A percentile compares a stretch with the other conserved stretches of the same genome.
Evolutionary conservation across 2,797 vertebrate genomes (phyloP).

Genomic region (Lepilemur septentrionalis): DNA sequence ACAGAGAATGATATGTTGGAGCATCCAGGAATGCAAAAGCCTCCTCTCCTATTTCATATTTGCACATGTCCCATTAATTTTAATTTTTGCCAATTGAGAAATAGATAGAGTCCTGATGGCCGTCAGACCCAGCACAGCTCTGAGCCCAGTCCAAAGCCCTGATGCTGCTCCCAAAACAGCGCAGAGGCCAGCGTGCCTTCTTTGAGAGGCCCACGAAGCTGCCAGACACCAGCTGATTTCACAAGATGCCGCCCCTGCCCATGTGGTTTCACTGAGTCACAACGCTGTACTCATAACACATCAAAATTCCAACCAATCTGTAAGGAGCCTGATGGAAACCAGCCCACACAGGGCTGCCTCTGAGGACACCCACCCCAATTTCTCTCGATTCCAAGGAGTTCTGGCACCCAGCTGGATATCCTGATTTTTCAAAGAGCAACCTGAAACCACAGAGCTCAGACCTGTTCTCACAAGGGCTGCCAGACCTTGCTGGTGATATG

Average conservation of each 20-base stretch:
- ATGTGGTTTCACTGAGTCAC: constrained; percentile 12
- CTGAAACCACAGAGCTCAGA: background rate
- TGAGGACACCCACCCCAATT: background rate
- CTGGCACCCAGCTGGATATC: background rate
- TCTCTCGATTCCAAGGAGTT: background rate
- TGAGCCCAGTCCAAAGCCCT: background rate
- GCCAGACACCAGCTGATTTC: background rate
- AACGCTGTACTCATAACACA: background rate
- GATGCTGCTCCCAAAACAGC: background rate
- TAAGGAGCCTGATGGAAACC: background rate
- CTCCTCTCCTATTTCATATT: constrained; percentile 42
- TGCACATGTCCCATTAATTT: constrained; percentile 53
- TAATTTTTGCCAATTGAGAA: background rate
- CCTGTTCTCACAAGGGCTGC: background rate
- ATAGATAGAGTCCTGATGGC: background rate
- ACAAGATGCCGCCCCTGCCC: background rate
- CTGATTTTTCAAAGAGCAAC: background rate
- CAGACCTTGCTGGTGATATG: background rate
- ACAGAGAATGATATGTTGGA: constrained; percentile 62
- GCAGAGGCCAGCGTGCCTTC: background rate
- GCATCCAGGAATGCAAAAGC: constrained; percentile 54
- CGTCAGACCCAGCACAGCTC: background rate
- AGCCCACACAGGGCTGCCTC: background rate
- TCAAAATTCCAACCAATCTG: background rate
- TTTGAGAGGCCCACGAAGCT: background rate